Evolutionary conservation across 2,888 invertebrate species (phyloP), one percentile per base, ranked within the genome.

Genomic region (Pseudococcus longispinus): DNA sequence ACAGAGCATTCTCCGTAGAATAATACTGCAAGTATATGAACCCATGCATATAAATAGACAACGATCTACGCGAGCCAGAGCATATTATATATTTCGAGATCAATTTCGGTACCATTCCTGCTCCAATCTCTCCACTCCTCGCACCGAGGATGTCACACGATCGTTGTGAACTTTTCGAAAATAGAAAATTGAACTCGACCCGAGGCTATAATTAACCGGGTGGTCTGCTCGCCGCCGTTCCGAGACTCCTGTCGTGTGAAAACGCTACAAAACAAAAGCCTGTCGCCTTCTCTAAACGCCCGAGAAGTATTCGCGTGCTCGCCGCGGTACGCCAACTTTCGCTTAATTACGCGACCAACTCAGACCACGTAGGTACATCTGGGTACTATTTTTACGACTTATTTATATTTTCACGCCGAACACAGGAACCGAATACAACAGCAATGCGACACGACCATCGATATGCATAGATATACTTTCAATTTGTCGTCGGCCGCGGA

Each of bases 241-340:
- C 51, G 51, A n/a, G 32, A n/a, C 60, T 60, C 60, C 60, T 60
- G 60, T 23, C 60, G 60, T 60, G 60, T 60, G 60, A 60, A 60
- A 60, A 23, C 23, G 60, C 23, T 20, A 20, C 60, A 8, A 60
- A 60, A 60, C 60, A 60, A 60, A 60, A 60, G 60, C 60, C 60
- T 23, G 6, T 9, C 60, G 60, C 60, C 60, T 51, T 60, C 60
- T 60, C 51, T 51, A 46, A 46, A 46, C 15, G 51, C 51, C n/a
- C 4, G 60, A 20, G n/a, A 60, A 23, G 8, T 23, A 60, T 60
- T 60, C 60, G 60, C 60, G 60, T 60, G 60, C 51, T n/a, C 51
- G 3, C 60, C 23, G 13, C 60, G 11, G 60, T 23, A 23, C 23
- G 23, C 60, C 60, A 60, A 60, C 60, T 60, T 60, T 60, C 60